phyloP scores from a whole-genome alignment of 2,113 vertebrate genomes.

The Eolophus roseicapilla region DNA sequence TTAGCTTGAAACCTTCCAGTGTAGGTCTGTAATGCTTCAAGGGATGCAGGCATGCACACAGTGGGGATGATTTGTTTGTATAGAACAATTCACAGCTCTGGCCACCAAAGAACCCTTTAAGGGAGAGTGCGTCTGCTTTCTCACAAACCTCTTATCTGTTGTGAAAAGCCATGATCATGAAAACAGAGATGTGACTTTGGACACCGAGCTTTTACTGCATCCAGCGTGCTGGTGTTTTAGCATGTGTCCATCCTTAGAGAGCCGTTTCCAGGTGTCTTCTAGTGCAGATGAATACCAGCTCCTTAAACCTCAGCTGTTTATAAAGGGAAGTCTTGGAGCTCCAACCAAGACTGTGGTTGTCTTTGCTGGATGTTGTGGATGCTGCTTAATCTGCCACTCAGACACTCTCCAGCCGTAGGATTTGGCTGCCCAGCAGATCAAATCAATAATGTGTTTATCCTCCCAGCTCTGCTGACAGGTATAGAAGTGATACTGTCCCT shows the following conservation, averaged over 20 bases:
- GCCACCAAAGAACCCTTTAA: background rate
- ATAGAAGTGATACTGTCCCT: background rate
- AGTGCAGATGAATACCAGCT: background rate
- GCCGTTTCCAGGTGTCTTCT: background rate
- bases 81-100: background rate
- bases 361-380: background rate
- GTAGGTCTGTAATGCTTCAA: background rate
- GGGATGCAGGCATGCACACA: rapidly evolving
- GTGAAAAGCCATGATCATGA: background rate
- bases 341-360: rapidly evolving
- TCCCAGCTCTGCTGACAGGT: background rate
- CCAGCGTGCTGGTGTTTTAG: background rate
- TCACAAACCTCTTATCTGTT: background rate
- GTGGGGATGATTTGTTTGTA: background rate
- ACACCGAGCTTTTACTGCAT: background rate
- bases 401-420: background rate
- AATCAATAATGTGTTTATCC: conserved; percentile 1
- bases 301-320: background rate
- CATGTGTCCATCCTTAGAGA: background rate
- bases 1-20: background rate
- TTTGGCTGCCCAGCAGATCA: background rate
- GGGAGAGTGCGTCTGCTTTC: background rate
- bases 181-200: background rate
- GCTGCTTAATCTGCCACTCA: background rate
- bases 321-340: background rate